Evolutionary conservation across 2,797 vertebrate species (phyloP).

Genomic region (Holocentrus rufus): DNA sequence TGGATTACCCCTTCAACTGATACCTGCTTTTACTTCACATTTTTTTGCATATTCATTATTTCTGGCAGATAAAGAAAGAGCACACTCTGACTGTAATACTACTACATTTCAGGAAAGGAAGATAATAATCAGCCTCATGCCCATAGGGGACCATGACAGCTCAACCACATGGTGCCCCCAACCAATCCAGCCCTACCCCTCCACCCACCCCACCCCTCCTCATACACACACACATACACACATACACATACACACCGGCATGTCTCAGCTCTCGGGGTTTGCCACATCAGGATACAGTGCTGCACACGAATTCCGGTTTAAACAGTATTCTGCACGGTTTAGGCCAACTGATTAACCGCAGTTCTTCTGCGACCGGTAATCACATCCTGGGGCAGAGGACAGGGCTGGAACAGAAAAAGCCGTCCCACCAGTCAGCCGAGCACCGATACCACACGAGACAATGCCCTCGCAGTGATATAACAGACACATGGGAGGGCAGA

Average conservation of each 20-base stretch:
- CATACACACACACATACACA: constrained; percentile 45
- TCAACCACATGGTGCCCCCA: constrained; percentile 78
- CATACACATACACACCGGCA: constrained; percentile 23
- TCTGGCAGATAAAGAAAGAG: constrained; percentile 70
- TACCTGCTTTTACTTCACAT: constrained; percentile 60
- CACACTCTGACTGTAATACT: constrained; percentile 62
- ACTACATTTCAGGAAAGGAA: constrained; percentile 71
- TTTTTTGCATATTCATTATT: constrained; percentile 73
- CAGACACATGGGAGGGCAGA: constrained; percentile 22
- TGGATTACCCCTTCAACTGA: constrained; percentile 69
- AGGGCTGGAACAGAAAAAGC: constrained; percentile 56
- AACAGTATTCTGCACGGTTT: constrained; percentile 92
- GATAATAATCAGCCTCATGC: constrained; percentile 74
- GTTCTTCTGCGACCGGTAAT: constrained; percentile 86
- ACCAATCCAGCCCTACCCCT: constrained; percentile 71
- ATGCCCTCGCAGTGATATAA: constrained; percentile 15
- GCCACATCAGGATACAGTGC: constrained; percentile 99
- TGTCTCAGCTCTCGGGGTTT: constrained; percentile 73
- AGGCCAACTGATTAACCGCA: constrained; percentile 94
- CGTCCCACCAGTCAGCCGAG: constrained; percentile 43
- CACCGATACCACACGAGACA: constrained; percentile 23
- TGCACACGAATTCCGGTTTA: constrained; percentile 96
- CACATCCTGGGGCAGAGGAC: constrained; percentile 74
- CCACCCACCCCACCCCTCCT: constrained; percentile 68
- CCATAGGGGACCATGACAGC: constrained; percentile 62